Evolutionary conservation across 2,113 vertebrate genomes (phyloP).

Genomic region (Ptychochromis oligacanthus): DNA sequence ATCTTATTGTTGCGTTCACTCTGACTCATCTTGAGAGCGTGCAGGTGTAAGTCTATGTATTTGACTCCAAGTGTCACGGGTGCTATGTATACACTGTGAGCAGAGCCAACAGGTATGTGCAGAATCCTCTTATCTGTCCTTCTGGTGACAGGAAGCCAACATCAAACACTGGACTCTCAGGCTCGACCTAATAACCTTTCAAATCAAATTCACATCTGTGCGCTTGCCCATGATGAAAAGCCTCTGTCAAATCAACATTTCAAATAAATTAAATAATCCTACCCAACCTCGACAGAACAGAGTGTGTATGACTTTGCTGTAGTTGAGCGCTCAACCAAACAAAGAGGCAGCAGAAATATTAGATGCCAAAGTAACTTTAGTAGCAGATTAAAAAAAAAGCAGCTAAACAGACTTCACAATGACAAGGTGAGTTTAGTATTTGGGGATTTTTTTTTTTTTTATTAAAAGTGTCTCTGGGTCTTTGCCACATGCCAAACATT

Average conservation of each 20-base stretch:
- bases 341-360: not conserved
- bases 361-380: not conserved
- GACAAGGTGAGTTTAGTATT: not conserved
- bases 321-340: not conserved
- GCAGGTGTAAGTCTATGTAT: slow-evolving; percentile 22
- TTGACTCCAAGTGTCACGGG: slow-evolving; percentile 13
- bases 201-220: slow-evolving; percentile 61
- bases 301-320: not conserved
- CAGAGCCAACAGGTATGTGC: slow-evolving; percentile 77
- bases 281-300: not conserved
- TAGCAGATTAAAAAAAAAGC: not conserved
- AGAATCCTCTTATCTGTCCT: slow-evolving; percentile 81
- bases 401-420: not conserved
- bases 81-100: slow-evolving; percentile 75
- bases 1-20: not conserved
- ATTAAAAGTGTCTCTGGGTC: slow-evolving; percentile 13
- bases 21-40: slow-evolving; percentile 38
- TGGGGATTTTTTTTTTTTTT: not conserved
- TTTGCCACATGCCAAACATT: not conserved
- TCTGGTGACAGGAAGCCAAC: slow-evolving; percentile 78
- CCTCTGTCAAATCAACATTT: slow-evolving; percentile 41
- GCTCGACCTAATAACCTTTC: slow-evolving; percentile 55
- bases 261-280: slow-evolving; percentile 42
- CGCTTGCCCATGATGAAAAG: slow-evolving; percentile 50
- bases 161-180: slow-evolving; percentile 73